Evolutionary conservation across 2,113 vertebrate genomes (phyloP).

Genomic region (Thamnaconus septentrionalis): DNA sequence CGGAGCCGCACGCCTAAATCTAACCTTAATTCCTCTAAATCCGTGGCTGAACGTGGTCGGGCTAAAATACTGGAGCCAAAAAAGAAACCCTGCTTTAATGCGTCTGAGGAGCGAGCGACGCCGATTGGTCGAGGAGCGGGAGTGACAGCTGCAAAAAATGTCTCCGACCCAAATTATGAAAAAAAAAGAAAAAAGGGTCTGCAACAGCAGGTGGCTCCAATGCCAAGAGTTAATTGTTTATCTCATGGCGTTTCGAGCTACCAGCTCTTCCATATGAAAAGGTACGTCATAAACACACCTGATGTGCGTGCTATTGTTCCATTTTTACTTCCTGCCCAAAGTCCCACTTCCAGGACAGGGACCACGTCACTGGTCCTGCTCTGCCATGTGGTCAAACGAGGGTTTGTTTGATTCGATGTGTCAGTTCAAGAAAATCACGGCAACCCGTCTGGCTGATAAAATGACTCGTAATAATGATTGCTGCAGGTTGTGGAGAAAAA

Average conservation of each 20-base stretch:
- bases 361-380: constrained; percentile 14
- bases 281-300: too few relatives aligned
- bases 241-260: too few relatives aligned
- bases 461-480: constrained; percentile 13
- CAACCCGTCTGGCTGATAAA: constrained; percentile 15
- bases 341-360: constrained; percentile 16
- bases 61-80: constrained; percentile 2
- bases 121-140: too few relatives aligned
- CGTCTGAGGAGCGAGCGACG: background rate
- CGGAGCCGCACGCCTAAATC: background rate
- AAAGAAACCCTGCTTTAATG: constrained; percentile 7
- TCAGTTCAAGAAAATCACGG: constrained; percentile 18
- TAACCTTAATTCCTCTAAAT: background rate
- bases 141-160: too few relatives aligned
- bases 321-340: too few relatives aligned
- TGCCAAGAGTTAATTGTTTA: too few relatives aligned
- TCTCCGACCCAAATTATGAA: too few relatives aligned
- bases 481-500: constrained; percentile 2
- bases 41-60: background rate
- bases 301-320: too few relatives aligned
- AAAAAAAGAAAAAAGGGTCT: too few relatives aligned
- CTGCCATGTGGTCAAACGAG: constrained; percentile 30
- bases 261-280: too few relatives aligned
- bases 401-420: constrained; percentile 16
- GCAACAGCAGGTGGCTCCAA: too few relatives aligned